Evolutionary conservation across 2,888 invertebrate species (phyloP).

Genomic region (Drosophila buzzatii): DNA sequence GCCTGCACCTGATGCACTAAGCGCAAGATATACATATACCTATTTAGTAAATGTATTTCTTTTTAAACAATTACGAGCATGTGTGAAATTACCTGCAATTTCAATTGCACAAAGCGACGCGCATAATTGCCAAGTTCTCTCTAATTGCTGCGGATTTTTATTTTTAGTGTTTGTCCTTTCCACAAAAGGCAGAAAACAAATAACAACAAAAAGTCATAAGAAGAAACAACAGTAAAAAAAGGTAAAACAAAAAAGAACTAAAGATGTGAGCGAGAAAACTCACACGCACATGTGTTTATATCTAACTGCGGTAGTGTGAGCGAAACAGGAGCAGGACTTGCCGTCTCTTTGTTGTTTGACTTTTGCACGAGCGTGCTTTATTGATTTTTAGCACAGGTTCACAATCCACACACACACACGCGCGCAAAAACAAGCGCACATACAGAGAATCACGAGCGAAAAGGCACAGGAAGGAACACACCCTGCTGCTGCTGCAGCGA

Average conservation of each 20-base stretch:
- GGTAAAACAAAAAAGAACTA: not conserved
- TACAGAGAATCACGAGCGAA: conserved; percentile 3
- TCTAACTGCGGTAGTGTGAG: not conserved
- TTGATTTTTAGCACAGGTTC: conserved; percentile 62
- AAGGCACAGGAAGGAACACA: conserved; percentile 40
- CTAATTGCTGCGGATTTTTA: conserved; percentile 9
- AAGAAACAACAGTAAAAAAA: not conserved
- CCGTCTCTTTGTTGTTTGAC: conserved; percentile 47
- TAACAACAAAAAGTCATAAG: not conserved
- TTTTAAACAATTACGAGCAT: conserved; percentile 34
- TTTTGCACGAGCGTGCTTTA: conserved; percentile 50
- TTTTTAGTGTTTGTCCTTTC: conserved; percentile 25
- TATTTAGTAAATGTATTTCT: conserved; percentile 8
- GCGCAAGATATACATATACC: conserved; percentile 20
- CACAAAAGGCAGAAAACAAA: not conserved
- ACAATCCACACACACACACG: conserved; percentile 20
- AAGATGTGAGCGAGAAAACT: not conserved
- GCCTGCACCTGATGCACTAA: conserved; percentile 24
- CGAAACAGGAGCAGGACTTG: conserved; percentile 23
- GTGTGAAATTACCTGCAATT: conserved; percentile 49
- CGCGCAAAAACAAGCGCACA: conserved; percentile 9
- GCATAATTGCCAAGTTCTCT: conserved; percentile 19
- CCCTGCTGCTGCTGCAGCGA: conserved; percentile 36
- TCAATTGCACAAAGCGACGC: conserved; percentile 29
- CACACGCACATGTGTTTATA: conserved; percentile 9